These are phyloP conservation scores for Parasteatoda tepidariorum DNA, from an alignment of 1,140 invertebrate genomes.

Conservation along the genomic window DNA sequence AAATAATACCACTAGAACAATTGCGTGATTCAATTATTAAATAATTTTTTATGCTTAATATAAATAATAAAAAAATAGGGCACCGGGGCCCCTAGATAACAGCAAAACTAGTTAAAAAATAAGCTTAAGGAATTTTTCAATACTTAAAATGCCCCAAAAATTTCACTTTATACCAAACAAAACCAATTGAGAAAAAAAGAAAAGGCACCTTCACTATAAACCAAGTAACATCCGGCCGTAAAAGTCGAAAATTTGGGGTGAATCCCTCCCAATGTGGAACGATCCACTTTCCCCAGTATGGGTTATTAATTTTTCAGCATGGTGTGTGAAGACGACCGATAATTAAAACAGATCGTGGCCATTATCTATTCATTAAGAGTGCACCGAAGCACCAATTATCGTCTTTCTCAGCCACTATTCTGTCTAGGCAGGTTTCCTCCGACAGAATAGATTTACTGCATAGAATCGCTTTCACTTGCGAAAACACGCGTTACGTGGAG, in stretches of 20 bases:
- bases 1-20: no score
- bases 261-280: neutral
- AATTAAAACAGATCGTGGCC: constrained; percentile 60
- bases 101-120: no score
- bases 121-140: no score
- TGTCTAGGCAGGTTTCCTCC: constrained; percentile 16
- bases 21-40: no score
- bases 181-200: no score
- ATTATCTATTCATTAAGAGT: constrained; percentile 60
- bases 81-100: no score
- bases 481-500: neutral
- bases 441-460: constrained; percentile 53
- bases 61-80: no score
- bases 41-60: no score
- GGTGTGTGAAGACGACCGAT: constrained; percentile 46
- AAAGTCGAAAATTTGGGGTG: constrained; percentile 40
- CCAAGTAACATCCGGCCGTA: no score
- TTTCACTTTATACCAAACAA: no score
- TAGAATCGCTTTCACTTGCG: neutral
- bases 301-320: constrained; percentile 58
- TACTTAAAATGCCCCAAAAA: no score
- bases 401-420: neutral
- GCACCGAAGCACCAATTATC: constrained; percentile 57
- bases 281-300: constrained; percentile 25
- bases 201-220: no score